Conservation (phyloP, 2,888 invertebrate genomes). For the Cryptocheilus praepositus region DNA sequence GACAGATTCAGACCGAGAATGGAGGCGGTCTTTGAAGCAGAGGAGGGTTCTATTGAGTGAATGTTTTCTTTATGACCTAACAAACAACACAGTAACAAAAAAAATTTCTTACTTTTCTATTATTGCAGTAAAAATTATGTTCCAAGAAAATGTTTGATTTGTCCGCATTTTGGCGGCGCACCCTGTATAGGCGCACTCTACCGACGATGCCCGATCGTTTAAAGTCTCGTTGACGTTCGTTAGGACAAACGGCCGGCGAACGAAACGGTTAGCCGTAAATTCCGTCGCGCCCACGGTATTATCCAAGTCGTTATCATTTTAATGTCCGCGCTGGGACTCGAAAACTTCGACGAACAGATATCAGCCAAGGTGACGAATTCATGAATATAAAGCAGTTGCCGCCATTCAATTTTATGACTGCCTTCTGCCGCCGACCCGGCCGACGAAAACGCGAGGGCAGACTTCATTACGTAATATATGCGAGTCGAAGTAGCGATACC, state of each 20-base stretch:
- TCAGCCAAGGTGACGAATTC: conserved; percentile 61
- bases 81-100: too few species aligned
- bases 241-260: conserved; percentile 14
- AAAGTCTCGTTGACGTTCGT: conserved; percentile 32
- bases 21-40: too few species aligned
- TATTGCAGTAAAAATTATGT: too few species aligned
- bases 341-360: conserved; percentile 44
- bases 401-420: conserved; percentile 53
- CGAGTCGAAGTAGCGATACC: conserved; percentile 1
- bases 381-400: conserved; percentile 62
- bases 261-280: conserved; percentile 48
- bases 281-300: conserved; percentile 44
- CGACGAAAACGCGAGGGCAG: conserved; percentile 16
- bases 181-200: not conserved
- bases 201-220: not conserved
- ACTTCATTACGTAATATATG: conserved; percentile 44
- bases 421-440: conserved; percentile 30
- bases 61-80: too few species aligned
- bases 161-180: too few species aligned
- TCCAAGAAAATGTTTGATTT: too few species aligned
- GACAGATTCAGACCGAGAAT: too few species aligned
- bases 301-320: conserved; percentile 56
- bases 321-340: conserved; percentile 37
- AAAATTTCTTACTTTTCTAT: too few species aligned
- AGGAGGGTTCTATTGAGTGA: too few species aligned